These are phyloP conservation scores for Germaria angustata DNA, from an alignment of 2,888 invertebrate genomes.

Conservation along the genomic window DNA sequence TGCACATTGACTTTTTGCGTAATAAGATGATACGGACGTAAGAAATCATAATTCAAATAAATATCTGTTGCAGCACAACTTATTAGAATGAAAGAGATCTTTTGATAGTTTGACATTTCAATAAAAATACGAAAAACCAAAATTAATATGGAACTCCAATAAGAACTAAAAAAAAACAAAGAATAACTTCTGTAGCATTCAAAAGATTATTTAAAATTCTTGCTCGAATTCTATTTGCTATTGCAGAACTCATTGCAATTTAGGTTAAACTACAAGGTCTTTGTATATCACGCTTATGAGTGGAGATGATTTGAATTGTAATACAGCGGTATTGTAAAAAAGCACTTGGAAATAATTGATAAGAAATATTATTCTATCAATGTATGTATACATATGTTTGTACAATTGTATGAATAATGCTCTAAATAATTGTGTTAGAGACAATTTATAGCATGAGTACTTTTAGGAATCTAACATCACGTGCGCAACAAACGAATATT, in stretches of 20 bases:
- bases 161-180: slow-evolving; percentile 16
- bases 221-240: slow-evolving; percentile 15
- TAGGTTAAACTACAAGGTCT: slow-evolving; percentile 57
- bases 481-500: neutral
- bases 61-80: too few species aligned
- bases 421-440: neutral
- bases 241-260: slow-evolving; percentile 36
- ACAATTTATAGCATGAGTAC: slow-evolving; percentile 43
- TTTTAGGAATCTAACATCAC: slow-evolving; percentile 35
- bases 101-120: neutral
- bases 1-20: slow-evolving; percentile 27
- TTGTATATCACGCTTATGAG: slow-evolving; percentile 9
- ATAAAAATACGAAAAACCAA: neutral
- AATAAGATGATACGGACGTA: neutral
- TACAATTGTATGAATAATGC: neutral
- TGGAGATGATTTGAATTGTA: slow-evolving; percentile 42
- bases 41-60: neutral
- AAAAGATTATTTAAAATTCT: slow-evolving; percentile 25
- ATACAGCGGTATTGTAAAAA: slow-evolving; percentile 22
- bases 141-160: too few species aligned
- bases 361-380: neutral
- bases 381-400: neutral
- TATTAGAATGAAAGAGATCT: slow-evolving; percentile 2
- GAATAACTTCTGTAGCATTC: slow-evolving; percentile 28
- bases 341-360: neutral